Percentiles rank a stretch among this genome's conserved stretches.
phyloP scores from a whole-genome alignment of 2,113 vertebrate species.

The Malurus cyaneus region DNA sequence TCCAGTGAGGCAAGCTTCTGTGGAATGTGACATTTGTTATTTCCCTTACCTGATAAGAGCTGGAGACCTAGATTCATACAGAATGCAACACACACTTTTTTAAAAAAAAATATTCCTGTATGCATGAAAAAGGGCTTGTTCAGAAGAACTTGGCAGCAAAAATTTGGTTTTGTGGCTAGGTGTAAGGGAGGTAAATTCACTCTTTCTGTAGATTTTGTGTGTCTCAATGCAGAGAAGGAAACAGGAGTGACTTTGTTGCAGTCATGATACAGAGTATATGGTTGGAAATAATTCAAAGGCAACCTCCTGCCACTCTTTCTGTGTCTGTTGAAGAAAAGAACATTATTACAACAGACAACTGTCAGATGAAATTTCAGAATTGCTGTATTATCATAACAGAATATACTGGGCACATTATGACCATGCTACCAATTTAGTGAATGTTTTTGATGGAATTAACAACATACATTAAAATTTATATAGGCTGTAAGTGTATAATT shows the following conservation, averaged over 20 bases:
- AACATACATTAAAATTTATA: background rate
- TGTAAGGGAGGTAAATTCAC: background rate
- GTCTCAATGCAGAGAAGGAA: background rate
- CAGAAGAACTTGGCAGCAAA: background rate
- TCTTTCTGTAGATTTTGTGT: background rate
- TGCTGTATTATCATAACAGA: background rate
- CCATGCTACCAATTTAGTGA: background rate
- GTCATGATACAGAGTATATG: background rate
- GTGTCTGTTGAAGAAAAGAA: background rate
- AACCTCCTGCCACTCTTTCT: background rate
- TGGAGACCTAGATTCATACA: background rate
- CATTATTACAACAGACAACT: background rate
- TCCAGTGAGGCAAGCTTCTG: slow-evolving; percentile 35
- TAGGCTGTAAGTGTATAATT: background rate
- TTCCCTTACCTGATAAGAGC: slow-evolving; percentile 39
- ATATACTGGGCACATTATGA: background rate
- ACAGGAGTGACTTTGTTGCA: background rate
- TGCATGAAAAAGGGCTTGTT: background rate
- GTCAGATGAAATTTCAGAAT: background rate
- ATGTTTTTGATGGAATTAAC: background rate
- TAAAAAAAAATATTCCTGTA: background rate
- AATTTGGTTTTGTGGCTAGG: background rate
- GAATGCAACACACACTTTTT: background rate
- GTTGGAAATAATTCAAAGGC: background rate
- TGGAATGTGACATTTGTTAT: slow-evolving; percentile 34